A percentile compares a stretch with the other conserved stretches of the same genome.
phyloP scores from a whole-genome alignment of 2,113 vertebrate genomes.

The Rhynchomys soricoides region DNA sequence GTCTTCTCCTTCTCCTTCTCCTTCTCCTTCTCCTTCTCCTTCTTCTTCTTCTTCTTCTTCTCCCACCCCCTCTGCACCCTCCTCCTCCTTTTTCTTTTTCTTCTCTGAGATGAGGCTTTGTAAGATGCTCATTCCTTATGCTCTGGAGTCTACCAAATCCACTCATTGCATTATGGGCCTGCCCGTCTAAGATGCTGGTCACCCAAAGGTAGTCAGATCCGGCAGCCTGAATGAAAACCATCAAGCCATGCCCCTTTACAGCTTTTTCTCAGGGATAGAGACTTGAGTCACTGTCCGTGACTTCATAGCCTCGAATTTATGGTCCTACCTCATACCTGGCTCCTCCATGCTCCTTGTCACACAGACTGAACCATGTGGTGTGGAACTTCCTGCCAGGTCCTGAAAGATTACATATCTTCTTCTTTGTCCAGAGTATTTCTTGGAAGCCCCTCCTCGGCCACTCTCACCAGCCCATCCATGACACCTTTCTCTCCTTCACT shows the following conservation, averaged over 20 bases:
- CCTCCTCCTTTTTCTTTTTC: neutral
- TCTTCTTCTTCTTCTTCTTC: no score
- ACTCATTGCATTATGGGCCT: no score
- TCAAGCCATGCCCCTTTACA: no score
- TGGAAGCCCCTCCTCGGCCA: no score
- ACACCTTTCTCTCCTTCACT: neutral
- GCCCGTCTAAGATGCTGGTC: neutral
- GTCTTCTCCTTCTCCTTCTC: no score
- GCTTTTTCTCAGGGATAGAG: neutral
- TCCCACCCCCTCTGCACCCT: no score
- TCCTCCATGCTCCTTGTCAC: neutral
- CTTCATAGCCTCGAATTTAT: neutral
- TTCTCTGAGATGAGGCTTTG: neutral
- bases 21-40: no score
- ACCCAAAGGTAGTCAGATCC: neutral
- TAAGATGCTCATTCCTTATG: neutral
- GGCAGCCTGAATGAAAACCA: neutral
- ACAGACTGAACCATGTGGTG: neutral
- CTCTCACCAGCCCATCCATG: fast-evolving
- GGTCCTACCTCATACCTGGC: neutral
- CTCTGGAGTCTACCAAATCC: neutral
- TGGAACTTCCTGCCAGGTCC: neutral
- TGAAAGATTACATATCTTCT: neutral
- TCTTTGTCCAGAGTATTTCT: neutral
- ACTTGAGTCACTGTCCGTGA: neutral